phyloP scores from a whole-genome alignment of 2,797 vertebrate species.

The Dendrocincla tyrannina region DNA sequence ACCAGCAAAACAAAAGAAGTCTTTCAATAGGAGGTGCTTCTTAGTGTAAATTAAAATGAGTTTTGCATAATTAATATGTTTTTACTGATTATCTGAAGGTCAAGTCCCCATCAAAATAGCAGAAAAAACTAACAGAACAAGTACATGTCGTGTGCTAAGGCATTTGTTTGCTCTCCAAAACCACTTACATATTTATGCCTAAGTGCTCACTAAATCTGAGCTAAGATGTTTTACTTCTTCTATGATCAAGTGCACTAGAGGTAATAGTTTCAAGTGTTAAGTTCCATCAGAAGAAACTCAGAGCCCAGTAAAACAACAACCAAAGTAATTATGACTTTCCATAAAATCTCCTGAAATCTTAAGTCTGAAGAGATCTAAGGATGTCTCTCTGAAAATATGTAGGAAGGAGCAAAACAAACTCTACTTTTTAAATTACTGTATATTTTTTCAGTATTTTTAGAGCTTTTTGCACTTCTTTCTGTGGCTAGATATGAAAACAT shows the following conservation, averaged over 20 bases:
- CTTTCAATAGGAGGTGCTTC: background rate
- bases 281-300: background rate
- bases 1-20: background rate
- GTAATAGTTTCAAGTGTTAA: background rate
- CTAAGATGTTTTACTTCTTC: background rate
- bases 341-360: background rate
- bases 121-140: background rate
- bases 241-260: background rate
- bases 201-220: background rate
- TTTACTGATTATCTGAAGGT: background rate
- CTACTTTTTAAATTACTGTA: background rate
- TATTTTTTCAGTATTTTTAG: background rate
- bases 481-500: background rate
- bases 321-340: background rate
- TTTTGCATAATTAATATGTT: background rate
- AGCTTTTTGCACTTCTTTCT: background rate
- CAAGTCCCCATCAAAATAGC: rapidly evolving
- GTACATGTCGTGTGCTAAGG: background rate
- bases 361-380: background rate
- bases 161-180: background rate
- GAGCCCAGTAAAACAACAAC: background rate
- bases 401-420: background rate
- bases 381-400: background rate
- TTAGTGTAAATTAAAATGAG: background rate
- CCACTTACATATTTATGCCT: background rate